A percentile compares a stretch with the other conserved stretches of the same genome.
phyloP scores from a whole-genome alignment of 2,888 invertebrate genomes.

The Epinotia brunnichana region DNA sequence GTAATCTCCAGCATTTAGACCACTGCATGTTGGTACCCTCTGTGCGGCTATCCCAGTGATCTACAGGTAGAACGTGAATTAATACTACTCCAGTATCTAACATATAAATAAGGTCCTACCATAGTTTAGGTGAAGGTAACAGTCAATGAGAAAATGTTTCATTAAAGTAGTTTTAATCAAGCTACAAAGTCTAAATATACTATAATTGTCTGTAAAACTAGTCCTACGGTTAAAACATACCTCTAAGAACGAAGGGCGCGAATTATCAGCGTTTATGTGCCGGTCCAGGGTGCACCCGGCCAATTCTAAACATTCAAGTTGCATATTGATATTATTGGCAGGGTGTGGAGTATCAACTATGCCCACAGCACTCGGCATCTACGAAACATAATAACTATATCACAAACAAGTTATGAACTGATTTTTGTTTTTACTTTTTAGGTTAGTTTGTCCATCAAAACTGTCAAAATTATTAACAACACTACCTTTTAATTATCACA shows the following conservation, averaged over 20 bases:
- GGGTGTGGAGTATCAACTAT: constrained; percentile 65
- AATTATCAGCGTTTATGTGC: constrained; percentile 87
- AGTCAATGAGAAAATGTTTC: neutral
- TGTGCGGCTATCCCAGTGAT: constrained; percentile 86
- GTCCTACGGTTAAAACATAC: constrained; percentile 46
- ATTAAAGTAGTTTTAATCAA: neutral
- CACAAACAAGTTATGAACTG: constrained; percentile 48
- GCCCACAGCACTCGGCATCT: constrained; percentile 75
- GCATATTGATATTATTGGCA: constrained; percentile 75
- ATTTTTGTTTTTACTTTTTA: constrained; percentile 28
- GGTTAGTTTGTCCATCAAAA: constrained; percentile 22
- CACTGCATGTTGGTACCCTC: constrained; percentile 93
- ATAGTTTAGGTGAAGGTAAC: neutral
- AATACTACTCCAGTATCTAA: neutral
- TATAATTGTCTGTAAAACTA: neutral
- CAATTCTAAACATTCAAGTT: constrained; percentile 88
- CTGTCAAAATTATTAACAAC: constrained; percentile 36
- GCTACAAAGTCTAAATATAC: neutral
- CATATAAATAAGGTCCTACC: neutral
- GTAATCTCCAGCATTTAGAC: constrained; percentile 95
- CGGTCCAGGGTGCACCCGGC: constrained; percentile 92
- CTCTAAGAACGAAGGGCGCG: constrained; percentile 88
- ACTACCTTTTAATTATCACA: constrained; percentile 35
- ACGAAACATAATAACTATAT: constrained; percentile 57
- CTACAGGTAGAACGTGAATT: constrained; percentile 58